phyloP scores from a whole-genome alignment of 2,888 invertebrate genomes.

The Chrysolina haemoptera region DNA sequence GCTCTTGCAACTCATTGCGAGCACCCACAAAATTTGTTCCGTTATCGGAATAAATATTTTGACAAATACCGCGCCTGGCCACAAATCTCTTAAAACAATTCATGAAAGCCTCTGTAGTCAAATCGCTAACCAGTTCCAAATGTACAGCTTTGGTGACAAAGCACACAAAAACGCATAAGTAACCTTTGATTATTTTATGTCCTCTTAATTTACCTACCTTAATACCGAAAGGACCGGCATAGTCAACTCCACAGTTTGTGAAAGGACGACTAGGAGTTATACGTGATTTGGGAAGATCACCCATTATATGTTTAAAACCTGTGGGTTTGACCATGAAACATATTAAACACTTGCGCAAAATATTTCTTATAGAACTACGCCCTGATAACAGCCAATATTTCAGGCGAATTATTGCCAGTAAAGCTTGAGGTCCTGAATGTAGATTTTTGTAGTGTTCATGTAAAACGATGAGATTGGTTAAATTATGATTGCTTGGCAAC shows the following conservation, averaged over 20 bases:
- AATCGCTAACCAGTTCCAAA: conserved; percentile 28
- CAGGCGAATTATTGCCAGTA: conserved; percentile 11
- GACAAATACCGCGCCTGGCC: conserved; percentile 27
- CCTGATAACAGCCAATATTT: conserved; percentile 19
- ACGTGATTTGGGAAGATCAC: conserved; percentile 14
- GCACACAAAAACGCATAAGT: conserved; percentile 29
- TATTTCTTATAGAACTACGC: background rate
- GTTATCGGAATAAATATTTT: conserved; percentile 36
- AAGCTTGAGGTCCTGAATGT: conserved; percentile 30
- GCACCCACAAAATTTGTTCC: conserved; percentile 34
- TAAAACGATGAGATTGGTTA: conserved; percentile 25
- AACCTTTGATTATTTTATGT: conserved; percentile 13
- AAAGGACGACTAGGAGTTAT: conserved; percentile 21
- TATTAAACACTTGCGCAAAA: conserved; percentile 1
- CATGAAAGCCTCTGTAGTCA: conserved; percentile 38
- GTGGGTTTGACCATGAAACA: too few relatives aligned
- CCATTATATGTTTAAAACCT: too few relatives aligned
- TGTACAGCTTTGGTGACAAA: conserved; percentile 37
- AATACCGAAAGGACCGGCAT: conserved; percentile 18
- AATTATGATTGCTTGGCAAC: conserved; percentile 26
- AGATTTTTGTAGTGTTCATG: conserved; percentile 23
- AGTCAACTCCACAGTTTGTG: conserved; percentile 11
- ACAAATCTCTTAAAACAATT: conserved; percentile 36
- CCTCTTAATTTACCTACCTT: too few relatives aligned
- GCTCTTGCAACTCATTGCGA: conserved; percentile 24